Evolutionary conservation across 2,888 invertebrate species (phyloP).

Genomic region (Clanis bilineata): DNA sequence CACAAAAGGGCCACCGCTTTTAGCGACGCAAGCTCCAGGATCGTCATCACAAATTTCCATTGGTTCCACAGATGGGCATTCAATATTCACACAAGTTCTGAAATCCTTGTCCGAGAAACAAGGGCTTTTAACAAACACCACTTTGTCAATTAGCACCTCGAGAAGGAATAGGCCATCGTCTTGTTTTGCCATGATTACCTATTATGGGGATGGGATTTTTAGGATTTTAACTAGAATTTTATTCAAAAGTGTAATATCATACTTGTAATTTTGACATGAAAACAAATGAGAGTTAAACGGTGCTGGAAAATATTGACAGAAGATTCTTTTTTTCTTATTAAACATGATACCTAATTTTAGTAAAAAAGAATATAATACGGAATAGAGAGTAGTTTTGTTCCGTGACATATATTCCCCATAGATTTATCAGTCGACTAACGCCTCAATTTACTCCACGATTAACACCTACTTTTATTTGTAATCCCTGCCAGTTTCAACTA

Average conservation of each 20-base stretch:
- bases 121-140: conserved; percentile 64
- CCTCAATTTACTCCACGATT: too few relatives aligned
- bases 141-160: conserved; percentile 84
- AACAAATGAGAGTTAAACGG: conserved; percentile 42
- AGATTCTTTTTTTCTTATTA: background rate
- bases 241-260: conserved; percentile 31
- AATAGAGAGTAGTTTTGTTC: too few relatives aligned
- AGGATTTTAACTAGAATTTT: conserved; percentile 18
- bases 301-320: background rate
- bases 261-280: conserved; percentile 44
- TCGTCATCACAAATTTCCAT: conserved; percentile 85
- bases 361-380: background rate
- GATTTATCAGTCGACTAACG: too few relatives aligned
- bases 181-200: conserved; percentile 60
- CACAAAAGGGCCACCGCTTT: conserved; percentile 62
- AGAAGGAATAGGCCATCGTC: conserved; percentile 84
- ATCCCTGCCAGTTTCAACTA: too few relatives aligned
- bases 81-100: conserved; percentile 84
- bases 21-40: conserved; percentile 58
- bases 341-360: too few relatives aligned
- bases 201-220: conserved; percentile 59
- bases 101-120: conserved; percentile 72
- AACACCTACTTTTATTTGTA: too few relatives aligned
- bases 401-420: too few relatives aligned
- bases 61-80: conserved; percentile 81